These are phyloP conservation scores for Synergus umbraculus DNA, from an alignment of 2,888 invertebrate species.

Conservation along the genomic window DNA sequence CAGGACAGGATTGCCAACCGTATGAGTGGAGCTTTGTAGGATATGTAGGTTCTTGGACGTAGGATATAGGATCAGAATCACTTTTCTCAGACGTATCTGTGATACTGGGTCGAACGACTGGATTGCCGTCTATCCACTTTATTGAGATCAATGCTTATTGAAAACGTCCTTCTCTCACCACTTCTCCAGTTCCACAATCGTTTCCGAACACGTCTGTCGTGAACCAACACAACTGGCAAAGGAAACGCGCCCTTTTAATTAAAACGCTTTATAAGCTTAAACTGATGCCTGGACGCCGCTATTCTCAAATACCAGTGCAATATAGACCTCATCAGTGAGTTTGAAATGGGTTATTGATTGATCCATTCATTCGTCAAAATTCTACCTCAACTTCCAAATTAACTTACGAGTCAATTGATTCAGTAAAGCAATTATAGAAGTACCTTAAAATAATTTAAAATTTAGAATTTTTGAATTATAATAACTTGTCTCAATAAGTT, in stretches of 20 bases:
- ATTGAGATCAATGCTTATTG: conserved; percentile 68
- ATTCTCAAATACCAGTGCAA: conserved; percentile 49
- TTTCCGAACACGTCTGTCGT: conserved; percentile 46
- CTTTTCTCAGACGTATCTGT: conserved; percentile 49
- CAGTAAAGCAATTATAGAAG: not conserved
- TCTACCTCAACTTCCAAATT: not conserved
- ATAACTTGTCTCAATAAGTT: too few species aligned
- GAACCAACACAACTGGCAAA: conserved; percentile 42
- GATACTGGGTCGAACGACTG: conserved; percentile 42
- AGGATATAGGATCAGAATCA: not conserved
- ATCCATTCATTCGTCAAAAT: conserved; percentile 8
- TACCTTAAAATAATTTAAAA: too few species aligned
- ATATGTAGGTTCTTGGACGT: not conserved
- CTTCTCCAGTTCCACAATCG: conserved; percentile 41
- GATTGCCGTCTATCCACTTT: conserved; percentile 64
- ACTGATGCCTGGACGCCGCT: conserved; percentile 33
- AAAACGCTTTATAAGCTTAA: conserved; percentile 55
- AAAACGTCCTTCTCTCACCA: conserved; percentile 56
- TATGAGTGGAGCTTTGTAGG: conserved; percentile 41
- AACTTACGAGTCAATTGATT: not conserved
- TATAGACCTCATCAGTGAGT: conserved; percentile 60
- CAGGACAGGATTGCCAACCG: conserved; percentile 5
- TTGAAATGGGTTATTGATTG: conserved; percentile 66
- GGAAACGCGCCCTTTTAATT: conserved; percentile 57
- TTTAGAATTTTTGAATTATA: too few species aligned